Percentiles rank a stretch among this genome's conserved stretches.
Conservation (phyloP, 2,888 invertebrate genomes). For the Bhutanitis thaidina region DNA sequence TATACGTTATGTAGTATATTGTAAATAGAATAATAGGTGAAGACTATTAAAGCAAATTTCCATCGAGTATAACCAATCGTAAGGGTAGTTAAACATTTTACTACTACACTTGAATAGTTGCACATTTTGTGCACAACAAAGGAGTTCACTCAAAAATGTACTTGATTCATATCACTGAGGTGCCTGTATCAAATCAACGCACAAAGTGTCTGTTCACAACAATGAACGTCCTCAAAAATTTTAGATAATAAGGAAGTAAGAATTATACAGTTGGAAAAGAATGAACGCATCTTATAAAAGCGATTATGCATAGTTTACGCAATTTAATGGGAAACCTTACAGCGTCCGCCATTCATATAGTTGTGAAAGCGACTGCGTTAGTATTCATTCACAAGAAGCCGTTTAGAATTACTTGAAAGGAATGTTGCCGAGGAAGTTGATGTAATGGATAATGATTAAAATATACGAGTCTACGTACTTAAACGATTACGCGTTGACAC, state of each 20-base stretch:
- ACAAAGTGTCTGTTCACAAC: slow-evolving; percentile 30
- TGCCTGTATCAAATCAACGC: slow-evolving; percentile 43
- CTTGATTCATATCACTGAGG: slow-evolving; percentile 25
- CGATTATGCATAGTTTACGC: slow-evolving; percentile 31
- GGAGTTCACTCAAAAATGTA: slow-evolving; percentile 22
- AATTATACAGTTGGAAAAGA: slow-evolving; percentile 44
- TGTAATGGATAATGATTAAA: neutral
- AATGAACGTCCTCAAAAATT: neutral
- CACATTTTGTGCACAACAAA: slow-evolving; percentile 21
- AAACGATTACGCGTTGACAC: neutral
- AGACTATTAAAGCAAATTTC: neutral
- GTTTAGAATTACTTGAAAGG: slow-evolving; percentile 8
- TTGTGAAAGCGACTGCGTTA: slow-evolving; percentile 3
- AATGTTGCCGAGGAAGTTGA: slow-evolving; percentile 2
- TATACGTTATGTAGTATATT: too few species aligned
- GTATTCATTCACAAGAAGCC: slow-evolving; percentile 16
- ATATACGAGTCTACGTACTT: slow-evolving; percentile 2
- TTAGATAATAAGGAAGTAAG: slow-evolving; percentile 54
- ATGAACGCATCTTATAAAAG: slow-evolving; percentile 21
- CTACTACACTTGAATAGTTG: slow-evolving; percentile 23
- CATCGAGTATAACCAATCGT: slow-evolving; percentile 2
- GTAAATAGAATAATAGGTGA: too few species aligned
- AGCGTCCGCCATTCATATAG: slow-evolving; percentile 20
- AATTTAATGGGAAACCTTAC: slow-evolving; percentile 47
- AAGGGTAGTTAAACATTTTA: slow-evolving; percentile 15